Percentiles rank a stretch among this genome's conserved stretches.
Conservation (phyloP, 2,113 vertebrate genomes). For the Porphyrio hochstetteri region DNA sequence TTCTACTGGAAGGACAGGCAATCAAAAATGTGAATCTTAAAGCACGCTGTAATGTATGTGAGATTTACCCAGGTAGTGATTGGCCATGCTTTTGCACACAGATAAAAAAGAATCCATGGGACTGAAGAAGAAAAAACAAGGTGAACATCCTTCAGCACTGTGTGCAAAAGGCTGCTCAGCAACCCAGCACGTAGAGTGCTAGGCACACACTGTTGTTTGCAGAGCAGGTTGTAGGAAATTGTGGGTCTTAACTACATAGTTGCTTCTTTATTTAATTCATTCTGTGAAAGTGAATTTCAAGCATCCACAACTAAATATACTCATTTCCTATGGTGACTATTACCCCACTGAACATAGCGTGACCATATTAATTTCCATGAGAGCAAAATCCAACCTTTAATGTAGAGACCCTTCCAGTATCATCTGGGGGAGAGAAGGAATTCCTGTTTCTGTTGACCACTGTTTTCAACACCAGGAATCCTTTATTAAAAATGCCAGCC, state of each 20-base stretch:
- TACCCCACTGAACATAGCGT: not conserved
- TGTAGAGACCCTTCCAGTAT: not conserved
- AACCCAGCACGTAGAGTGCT: fast-evolving
- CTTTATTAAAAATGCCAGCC: not conserved
- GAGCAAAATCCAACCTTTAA: fast-evolving
- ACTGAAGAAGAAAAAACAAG: not conserved
- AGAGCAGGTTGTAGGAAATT: not conserved
- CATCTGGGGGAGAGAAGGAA: not conserved
- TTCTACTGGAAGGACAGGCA: not conserved
- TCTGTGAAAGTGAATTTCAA: not conserved
- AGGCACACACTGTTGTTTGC: not conserved
- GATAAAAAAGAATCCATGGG: not conserved
- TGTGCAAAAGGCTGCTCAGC: not conserved
- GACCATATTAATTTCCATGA: not conserved
- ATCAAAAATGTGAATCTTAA: not conserved
- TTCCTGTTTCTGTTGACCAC: not conserved
- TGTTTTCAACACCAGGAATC: slow-evolving; percentile 5
- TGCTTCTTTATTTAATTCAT: not conserved
- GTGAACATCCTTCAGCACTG: not conserved
- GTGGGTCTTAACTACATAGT: not conserved
- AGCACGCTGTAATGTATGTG: not conserved
- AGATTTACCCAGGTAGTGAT: not conserved
- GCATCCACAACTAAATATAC: fast-evolving
- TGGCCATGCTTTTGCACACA: not conserved
- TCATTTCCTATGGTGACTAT: not conserved